These are phyloP conservation scores for Serrognathus titanus DNA, from an alignment of 2,888 invertebrate species.

Conservation along the genomic window DNA sequence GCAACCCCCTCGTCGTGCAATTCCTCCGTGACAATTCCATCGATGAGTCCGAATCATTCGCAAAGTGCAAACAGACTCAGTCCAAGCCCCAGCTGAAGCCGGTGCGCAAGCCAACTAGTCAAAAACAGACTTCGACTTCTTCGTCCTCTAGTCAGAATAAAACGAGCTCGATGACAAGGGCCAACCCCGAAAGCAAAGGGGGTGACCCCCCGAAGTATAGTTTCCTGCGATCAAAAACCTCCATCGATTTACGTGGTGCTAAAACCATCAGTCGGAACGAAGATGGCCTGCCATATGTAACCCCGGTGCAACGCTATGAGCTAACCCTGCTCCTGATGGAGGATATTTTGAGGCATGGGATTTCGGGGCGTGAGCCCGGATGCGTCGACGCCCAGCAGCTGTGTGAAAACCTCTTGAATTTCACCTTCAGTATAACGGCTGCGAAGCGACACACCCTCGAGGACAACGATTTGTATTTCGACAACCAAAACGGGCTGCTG, in stretches of 20 bases:
- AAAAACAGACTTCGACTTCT: background rate
- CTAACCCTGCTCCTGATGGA: constrained; percentile 71
- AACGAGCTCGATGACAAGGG: background rate
- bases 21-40: constrained; percentile 42
- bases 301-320: constrained; percentile 72
- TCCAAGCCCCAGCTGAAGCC: background rate
- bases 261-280: constrained; percentile 49
- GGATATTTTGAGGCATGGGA: constrained; percentile 63
- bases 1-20: constrained; percentile 40
- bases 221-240: constrained; percentile 47
- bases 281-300: constrained; percentile 63
- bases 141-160: background rate
- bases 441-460: constrained; percentile 80
- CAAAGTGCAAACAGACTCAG: constrained; percentile 22
- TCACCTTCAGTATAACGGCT: constrained; percentile 74
- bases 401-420: constrained; percentile 72
- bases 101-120: background rate
- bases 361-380: constrained; percentile 55
- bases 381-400: constrained; percentile 62
- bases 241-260: constrained; percentile 37
- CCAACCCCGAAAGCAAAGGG: background rate
- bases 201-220: constrained; percentile 25
- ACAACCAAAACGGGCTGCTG: constrained; percentile 54
- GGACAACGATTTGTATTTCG: constrained; percentile 73
- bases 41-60: constrained; percentile 22